phyloP scores from a whole-genome alignment of 2,888 invertebrate genomes.

The Dicranocentrus wangi region DNA sequence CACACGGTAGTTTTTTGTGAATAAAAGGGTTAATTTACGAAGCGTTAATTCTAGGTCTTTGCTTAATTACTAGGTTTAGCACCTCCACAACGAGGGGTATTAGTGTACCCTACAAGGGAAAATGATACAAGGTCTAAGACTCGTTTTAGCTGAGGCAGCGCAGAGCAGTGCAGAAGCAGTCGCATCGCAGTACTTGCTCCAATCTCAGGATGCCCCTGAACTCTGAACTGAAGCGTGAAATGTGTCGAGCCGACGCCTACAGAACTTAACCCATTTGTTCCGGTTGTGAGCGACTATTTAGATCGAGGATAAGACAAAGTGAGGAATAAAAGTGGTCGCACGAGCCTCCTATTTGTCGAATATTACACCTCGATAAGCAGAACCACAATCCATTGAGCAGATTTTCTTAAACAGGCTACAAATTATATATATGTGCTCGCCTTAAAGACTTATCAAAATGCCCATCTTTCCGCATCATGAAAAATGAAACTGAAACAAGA shows the following conservation, averaged over 20 bases:
- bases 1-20: too few relatives aligned
- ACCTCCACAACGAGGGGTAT: too few relatives aligned
- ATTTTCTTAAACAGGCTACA: too few relatives aligned
- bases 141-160: too few relatives aligned
- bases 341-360: slow-evolving; percentile 26
- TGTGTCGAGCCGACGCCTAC: slow-evolving; percentile 33
- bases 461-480: slow-evolving; percentile 44
- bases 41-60: slow-evolving; percentile 32
- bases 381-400: background rate
- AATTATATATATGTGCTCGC: too few relatives aligned
- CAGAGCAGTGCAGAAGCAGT: too few relatives aligned
- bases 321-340: slow-evolving; percentile 21
- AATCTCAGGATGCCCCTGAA: background rate
- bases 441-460: slow-evolving; percentile 43
- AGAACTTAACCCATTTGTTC: slow-evolving; percentile 56
- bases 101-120: too few relatives aligned
- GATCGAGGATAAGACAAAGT: slow-evolving; percentile 58
- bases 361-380: background rate
- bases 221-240: background rate
- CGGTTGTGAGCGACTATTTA: slow-evolving; percentile 53
- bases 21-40: too few relatives aligned
- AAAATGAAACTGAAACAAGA: slow-evolving; percentile 29
- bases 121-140: too few relatives aligned
- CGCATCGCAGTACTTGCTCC: background rate
- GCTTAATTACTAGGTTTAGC: slow-evolving; percentile 26